phyloP scores from a whole-genome alignment of 1,140 invertebrate species.

The Agrilus planipennis region DNA sequence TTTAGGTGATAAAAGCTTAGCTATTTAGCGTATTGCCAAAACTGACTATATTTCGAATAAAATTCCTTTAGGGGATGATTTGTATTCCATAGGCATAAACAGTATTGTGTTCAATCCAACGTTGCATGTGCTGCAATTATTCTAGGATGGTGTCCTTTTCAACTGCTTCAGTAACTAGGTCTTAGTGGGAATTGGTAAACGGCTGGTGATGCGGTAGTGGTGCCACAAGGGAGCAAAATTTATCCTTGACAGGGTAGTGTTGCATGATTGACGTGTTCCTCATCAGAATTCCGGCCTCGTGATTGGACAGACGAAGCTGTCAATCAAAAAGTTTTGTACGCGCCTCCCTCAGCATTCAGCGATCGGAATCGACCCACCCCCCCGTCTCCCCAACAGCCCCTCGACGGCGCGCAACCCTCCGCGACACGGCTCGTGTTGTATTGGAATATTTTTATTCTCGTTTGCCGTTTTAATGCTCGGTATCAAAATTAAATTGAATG shows the following conservation, averaged over 20 bases:
- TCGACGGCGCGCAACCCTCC: slow-evolving; percentile 1
- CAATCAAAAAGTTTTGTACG: slow-evolving; percentile 42
- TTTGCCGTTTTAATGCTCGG: slow-evolving; percentile 26
- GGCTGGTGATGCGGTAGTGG: not conserved
- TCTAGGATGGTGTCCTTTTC: too few species aligned
- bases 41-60: too few species aligned
- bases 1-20: too few species aligned
- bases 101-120: too few species aligned
- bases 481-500: slow-evolving; percentile 34
- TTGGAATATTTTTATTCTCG: slow-evolving; percentile 32
- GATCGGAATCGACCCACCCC: slow-evolving; percentile 12
- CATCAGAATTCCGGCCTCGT: slow-evolving; percentile 47
- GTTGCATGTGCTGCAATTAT: too few species aligned
- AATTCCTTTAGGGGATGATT: too few species aligned
- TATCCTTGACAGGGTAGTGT: slow-evolving; percentile 11
- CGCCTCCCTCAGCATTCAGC: slow-evolving; percentile 20
- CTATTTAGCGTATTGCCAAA: too few species aligned
- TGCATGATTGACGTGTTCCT: slow-evolving; percentile 46
- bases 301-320: slow-evolving; percentile 46
- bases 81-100: too few species aligned
- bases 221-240: slow-evolving; percentile 6
- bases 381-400: not conserved
- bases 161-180: too few species aligned
- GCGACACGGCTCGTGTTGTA: slow-evolving; percentile 20
- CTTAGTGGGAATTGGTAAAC: not conserved